Conservation (phyloP, 2,797 vertebrate genomes). For the Masticophis lateralis region DNA sequence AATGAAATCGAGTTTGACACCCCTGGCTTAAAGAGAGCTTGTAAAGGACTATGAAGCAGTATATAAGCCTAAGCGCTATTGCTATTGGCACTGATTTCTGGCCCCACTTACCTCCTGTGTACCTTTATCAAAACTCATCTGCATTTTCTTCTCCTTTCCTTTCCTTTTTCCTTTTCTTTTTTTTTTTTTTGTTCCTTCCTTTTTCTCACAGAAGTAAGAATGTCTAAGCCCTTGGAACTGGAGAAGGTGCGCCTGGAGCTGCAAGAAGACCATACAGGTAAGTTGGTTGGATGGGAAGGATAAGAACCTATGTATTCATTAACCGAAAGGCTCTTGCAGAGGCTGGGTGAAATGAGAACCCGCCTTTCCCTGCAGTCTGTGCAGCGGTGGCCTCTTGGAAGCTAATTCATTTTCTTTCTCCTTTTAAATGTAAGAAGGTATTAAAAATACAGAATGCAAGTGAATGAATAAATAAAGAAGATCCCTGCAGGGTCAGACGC, state of each 20-base stretch:
- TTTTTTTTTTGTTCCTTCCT: background rate
- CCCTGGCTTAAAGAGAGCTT: no score
- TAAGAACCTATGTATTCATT: background rate
- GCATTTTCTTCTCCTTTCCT: background rate
- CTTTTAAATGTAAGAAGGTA: background rate
- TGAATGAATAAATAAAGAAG: background rate
- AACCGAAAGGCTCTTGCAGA: no score
- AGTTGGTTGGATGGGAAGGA: background rate
- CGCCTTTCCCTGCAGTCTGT: background rate
- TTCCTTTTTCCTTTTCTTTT: no score
- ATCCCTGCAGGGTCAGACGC: background rate
- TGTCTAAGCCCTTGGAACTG: constrained; percentile 88
- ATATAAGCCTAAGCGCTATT: no score
- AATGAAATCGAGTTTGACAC: no score
- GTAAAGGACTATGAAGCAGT: no score
- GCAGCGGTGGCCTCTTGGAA: background rate
- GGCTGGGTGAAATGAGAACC: background rate
- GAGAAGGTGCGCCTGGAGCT: constrained; percentile 85
- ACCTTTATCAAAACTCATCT: background rate
- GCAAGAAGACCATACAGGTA: constrained; percentile 83
- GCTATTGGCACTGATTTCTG: background rate
- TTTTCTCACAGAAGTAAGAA: constrained; percentile 83
- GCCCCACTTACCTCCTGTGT: no score
- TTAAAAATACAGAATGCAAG: background rate
- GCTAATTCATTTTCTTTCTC: background rate